Evolutionary conservation across 2,113 vertebrate genomes (phyloP).

Genomic region (Epinephelus lanceolatus): DNA sequence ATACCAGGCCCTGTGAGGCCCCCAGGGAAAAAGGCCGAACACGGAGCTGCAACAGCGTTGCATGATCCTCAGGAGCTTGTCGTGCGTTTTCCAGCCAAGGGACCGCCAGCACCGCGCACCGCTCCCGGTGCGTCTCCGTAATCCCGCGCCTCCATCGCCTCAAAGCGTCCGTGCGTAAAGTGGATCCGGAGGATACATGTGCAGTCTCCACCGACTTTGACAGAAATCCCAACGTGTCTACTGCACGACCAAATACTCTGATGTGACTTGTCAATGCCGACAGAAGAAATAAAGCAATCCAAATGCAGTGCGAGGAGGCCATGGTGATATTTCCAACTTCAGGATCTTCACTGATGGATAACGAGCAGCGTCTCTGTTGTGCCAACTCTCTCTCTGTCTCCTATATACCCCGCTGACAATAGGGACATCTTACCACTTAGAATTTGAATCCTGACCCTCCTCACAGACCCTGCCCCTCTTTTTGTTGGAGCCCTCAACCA

Average conservation of each 20-base stretch:
- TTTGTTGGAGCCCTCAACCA: constrained; percentile 75
- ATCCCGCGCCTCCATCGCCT: constrained; percentile 47
- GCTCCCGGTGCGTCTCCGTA: constrained; percentile 60
- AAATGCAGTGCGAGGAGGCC: constrained; percentile 35
- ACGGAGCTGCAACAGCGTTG: constrained; percentile 67
- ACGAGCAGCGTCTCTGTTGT: constrained; percentile 5
- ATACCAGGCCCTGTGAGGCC: constrained; percentile 62
- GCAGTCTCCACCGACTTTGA: background rate
- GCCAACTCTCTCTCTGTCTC: constrained; percentile 28
- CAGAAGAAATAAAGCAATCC: constrained; percentile 62
- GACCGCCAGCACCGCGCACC: constrained; percentile 69
- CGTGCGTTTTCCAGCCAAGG: constrained; percentile 75
- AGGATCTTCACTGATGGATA: constrained; percentile 1
- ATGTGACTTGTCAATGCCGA: constrained; percentile 13
- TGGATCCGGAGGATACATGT: background rate
- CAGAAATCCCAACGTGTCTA: constrained; percentile 32
- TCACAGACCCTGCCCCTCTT: constrained; percentile 76
- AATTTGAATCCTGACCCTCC: constrained; percentile 78
- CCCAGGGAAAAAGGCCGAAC: constrained; percentile 58
- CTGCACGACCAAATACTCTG: constrained; percentile 60
- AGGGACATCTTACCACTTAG: constrained; percentile 60
- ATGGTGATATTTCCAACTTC: constrained; percentile 45
- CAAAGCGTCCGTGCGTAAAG: constrained; percentile 46
- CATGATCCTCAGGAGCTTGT: constrained; percentile 19
- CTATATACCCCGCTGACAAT: constrained; percentile 77